Percentiles rank a stretch among this genome's conserved stretches.
phyloP scores from a whole-genome alignment of 2,113 vertebrate genomes.

The Arothron firmamentum region DNA sequence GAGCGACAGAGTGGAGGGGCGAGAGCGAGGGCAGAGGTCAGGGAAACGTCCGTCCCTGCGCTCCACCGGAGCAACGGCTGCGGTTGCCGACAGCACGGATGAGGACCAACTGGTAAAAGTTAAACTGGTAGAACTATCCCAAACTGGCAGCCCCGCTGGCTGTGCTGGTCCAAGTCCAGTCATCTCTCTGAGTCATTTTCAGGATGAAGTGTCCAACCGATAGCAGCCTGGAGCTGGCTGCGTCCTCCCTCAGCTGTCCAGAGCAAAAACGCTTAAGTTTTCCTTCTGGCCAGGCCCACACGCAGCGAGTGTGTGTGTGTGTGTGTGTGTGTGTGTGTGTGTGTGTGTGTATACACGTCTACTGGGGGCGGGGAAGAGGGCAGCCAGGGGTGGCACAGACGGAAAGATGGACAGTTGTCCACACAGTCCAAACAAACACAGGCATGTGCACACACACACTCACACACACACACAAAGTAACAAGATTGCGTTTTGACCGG shows the following conservation, averaged over 20 bases:
- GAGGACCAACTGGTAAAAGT: constrained; percentile 61
- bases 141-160: constrained; percentile 59
- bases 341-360: constrained; percentile 23
- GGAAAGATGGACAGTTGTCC: constrained; percentile 70
- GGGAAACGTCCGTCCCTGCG: too few species aligned
- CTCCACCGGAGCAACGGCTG: constrained; percentile 14
- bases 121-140: constrained; percentile 66
- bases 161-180: constrained; percentile 60
- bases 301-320: not conserved
- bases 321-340: constrained; percentile 10
- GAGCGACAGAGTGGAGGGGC: too few species aligned
- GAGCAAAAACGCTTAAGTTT: constrained; percentile 68
- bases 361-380: constrained; percentile 52
- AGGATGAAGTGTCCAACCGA: constrained; percentile 66
- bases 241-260: constrained; percentile 72
- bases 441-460: constrained; percentile 42
- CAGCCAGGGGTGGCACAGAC: constrained; percentile 75
- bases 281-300: constrained; percentile 57
- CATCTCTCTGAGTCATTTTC: constrained; percentile 71
- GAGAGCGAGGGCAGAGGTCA: too few species aligned
- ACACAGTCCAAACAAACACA: constrained; percentile 33
- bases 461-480: constrained; percentile 54
- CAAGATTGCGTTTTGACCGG: constrained; percentile 49
- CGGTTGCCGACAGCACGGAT: constrained; percentile 34
- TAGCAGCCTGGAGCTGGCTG: constrained; percentile 62